phyloP scores from a whole-genome alignment of 2,888 invertebrate species.

The Monopis laevigella region DNA sequence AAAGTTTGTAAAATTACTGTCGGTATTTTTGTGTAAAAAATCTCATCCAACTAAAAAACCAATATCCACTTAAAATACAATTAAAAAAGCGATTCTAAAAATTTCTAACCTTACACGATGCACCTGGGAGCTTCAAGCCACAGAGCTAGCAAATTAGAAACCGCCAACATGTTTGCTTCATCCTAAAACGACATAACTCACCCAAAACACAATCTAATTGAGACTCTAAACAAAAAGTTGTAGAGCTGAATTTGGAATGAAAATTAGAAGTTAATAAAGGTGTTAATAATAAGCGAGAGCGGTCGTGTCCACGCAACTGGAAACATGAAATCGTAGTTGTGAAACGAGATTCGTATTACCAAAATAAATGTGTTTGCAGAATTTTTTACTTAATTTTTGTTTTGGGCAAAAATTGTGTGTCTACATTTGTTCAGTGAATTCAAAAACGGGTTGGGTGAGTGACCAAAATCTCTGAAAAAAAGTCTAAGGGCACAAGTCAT shows the following conservation, averaged over 20 bases:
- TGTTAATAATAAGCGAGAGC: slow-evolving; percentile 7
- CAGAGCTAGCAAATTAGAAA: slow-evolving; percentile 8
- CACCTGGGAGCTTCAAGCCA: slow-evolving; percentile 7
- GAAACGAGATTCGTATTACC: slow-evolving; percentile 10
- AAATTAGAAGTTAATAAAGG: background rate
- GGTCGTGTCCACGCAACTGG: slow-evolving; percentile 16
- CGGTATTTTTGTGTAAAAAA: too few relatives aligned
- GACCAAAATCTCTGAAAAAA: background rate
- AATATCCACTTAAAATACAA: too few relatives aligned
- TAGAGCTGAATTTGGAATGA: background rate
- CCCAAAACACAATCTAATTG: background rate
- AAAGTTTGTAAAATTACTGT: too few relatives aligned
- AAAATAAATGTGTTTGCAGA: background rate
- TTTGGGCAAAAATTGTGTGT: too few relatives aligned
- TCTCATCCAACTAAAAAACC: too few relatives aligned
- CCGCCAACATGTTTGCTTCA: slow-evolving; percentile 1
- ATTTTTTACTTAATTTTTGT: background rate
- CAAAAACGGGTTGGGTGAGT: background rate
- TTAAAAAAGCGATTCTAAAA: slow-evolving; percentile 3
- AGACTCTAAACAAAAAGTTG: background rate
- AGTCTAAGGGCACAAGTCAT: too few relatives aligned
- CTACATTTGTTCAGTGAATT: background rate
- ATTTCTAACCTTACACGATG: slow-evolving; percentile 2
- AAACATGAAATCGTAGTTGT: slow-evolving; percentile 16
- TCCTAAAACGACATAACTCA: background rate